A percentile compares a stretch with the other conserved stretches of the same genome.
These are phyloP conservation scores for Eristalinus aeneus DNA, from an alignment of 2,888 invertebrate genomes.

Conservation along the genomic window DNA sequence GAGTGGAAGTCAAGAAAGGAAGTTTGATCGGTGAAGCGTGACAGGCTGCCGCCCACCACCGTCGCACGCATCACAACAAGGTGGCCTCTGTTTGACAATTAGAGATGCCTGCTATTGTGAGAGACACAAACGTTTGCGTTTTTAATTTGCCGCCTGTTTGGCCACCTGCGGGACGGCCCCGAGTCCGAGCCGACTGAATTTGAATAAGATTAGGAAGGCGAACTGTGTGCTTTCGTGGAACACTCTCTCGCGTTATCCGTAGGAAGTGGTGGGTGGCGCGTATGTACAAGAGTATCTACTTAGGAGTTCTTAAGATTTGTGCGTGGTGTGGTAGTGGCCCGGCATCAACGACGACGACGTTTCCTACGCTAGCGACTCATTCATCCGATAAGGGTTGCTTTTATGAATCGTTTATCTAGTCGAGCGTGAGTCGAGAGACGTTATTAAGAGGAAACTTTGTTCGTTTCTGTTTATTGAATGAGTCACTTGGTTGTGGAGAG, in stretches of 20 bases:
- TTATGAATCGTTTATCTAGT: conserved; percentile 1
- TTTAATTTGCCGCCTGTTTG: conserved; percentile 33
- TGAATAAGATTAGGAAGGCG: neutral
- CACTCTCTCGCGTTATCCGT: neutral
- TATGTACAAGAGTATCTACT: neutral
- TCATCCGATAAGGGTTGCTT: neutral
- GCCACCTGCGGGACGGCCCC: conserved; percentile 1
- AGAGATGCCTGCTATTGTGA: conserved; percentile 42
- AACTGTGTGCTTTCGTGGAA: neutral
- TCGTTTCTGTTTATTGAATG: conserved; percentile 10
- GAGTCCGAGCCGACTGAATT: neutral
- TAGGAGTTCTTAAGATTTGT: neutral
- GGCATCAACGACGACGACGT: neutral
- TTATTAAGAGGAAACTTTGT: neutral
- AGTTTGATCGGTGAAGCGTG: conserved; percentile 48
- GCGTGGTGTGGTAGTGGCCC: neutral
- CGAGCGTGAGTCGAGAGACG: conserved; percentile 4
- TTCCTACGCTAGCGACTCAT: neutral
- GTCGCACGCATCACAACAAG: conserved; percentile 8
- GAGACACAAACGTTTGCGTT: conserved; percentile 31
- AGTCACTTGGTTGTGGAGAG: neutral
- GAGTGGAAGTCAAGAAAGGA: conserved; percentile 17
- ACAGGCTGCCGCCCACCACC: conserved; percentile 48
- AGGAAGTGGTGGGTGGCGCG: neutral
- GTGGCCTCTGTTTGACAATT: conserved; percentile 37